A percentile compares a stretch with the other conserved stretches of the same genome.
These are phyloP conservation scores for Clangula hyemalis DNA, from an alignment of 2,797 vertebrate genomes.

Conservation along the genomic window DNA sequence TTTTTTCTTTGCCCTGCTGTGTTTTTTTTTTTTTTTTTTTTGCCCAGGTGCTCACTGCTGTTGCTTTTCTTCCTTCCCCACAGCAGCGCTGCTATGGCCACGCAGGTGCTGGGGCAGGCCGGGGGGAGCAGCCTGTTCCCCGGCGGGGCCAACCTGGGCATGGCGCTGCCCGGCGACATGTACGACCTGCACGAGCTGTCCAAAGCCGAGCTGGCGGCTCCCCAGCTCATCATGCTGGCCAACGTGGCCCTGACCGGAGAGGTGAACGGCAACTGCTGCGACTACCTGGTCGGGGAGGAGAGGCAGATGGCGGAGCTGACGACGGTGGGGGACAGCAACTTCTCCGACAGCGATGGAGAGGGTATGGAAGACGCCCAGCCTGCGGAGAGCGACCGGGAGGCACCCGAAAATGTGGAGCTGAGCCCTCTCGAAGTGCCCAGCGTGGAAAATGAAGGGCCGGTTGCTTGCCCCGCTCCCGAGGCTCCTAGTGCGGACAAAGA, in stretches of 20 bases:
- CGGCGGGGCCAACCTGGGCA: conserved; percentile 69
- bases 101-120: conserved; percentile 87
- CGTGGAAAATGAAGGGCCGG: conserved; percentile 32
- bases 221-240: conserved; percentile 96
- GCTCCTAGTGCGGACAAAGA: conserved; percentile 59
- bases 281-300: conserved; percentile 86
- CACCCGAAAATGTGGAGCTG: conserved; percentile 77
- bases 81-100: conserved; percentile 84
- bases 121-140: conserved; percentile 83
- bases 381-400: conserved; percentile 72
- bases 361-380: conserved; percentile 79
- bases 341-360: conserved; percentile 91
- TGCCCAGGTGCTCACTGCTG: not conserved
- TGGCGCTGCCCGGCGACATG: conserved; percentile 82
- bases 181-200: conserved; percentile 86
- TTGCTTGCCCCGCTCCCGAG: conserved; percentile 59
- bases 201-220: conserved; percentile 86
- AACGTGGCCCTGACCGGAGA: conserved; percentile 90
- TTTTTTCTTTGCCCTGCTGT: too few relatives aligned
- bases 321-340: conserved; percentile 88
- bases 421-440: conserved; percentile 52
- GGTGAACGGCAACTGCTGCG: conserved; percentile 78
- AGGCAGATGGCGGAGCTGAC: conserved; percentile 96
- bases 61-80: not conserved
- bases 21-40: too few relatives aligned